A percentile compares a stretch with the other conserved stretches of the same genome.
Evolutionary conservation across 2,113 vertebrate genomes (phyloP).

Genomic region (Leptosomus discolor): DNA sequence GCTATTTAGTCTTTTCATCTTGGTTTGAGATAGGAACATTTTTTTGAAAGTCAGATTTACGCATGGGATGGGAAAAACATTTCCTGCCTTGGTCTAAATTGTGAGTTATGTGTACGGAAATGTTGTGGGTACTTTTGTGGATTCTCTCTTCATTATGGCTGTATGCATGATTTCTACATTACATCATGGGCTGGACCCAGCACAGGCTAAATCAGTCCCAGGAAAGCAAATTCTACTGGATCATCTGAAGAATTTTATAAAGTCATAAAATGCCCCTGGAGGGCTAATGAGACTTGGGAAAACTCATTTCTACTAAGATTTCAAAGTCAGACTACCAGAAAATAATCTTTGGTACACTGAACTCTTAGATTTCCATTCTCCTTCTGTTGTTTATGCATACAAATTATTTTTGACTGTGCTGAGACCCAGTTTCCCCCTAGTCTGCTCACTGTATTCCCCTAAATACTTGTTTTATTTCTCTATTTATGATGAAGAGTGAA

Average conservation of each 20-base stretch:
- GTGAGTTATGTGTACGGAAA: conserved; percentile 5
- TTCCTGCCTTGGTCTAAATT: conserved; percentile 44
- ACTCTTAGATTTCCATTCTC: background rate
- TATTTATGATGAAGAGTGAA: background rate
- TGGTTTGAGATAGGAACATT: background rate
- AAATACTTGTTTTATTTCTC: background rate
- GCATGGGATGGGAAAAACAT: conserved; percentile 47
- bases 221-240: background rate
- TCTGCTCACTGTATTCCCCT: background rate
- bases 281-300: conserved; percentile 16
- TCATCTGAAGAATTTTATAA: conserved; percentile 6
- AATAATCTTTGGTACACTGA: background rate
- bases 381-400: background rate
- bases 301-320: background rate
- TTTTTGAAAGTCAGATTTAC: conserved; percentile 28
- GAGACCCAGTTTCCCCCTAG: background rate
- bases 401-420: background rate
- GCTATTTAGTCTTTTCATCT: conserved; percentile 16
- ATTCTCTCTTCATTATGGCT: conserved; percentile 3
- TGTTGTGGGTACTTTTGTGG: conserved; percentile 36
- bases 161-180: conserved; percentile 1
- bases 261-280: background rate
- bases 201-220: background rate
- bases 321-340: background rate
- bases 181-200: background rate